Evolutionary conservation across 2,888 invertebrate genomes (phyloP), one percentile per base, ranked within the genome.

Genomic region (Drosophila antonietae): DNA sequence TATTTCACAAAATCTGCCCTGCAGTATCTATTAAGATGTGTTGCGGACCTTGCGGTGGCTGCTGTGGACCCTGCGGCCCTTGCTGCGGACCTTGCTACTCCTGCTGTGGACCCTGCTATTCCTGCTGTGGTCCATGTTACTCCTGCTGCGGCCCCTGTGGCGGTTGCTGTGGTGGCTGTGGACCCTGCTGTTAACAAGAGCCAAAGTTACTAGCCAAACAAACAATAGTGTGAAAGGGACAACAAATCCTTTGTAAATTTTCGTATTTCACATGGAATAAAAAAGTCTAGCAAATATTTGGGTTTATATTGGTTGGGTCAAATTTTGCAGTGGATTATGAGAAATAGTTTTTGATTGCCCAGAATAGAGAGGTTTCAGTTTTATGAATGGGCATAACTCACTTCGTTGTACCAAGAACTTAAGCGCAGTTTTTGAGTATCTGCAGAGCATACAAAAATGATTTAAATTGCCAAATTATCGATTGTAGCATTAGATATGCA

Each of bases 41-140:
- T 20, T 51, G 51, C 51, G 51, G 51, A 51, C 51, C 51, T 51
- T 51, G 51, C 33, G 51, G 51, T 18, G 51, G 51, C 2, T 51
- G 33, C 51, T 51, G 33, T 35, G 51, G 51, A 51, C 33, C 33
- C 18, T 51, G 51, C 33, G 33, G 33, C 8, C 3, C 8, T 8
- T 51, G 51, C 51, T 51, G 51, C 4, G 51, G 51, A 14, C 51
- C 51, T 8, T 51, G 51, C 33, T 51, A 20, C 33, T 51, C 51
- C 18, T 51, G 51, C 51, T 51, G 51, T 20, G 33, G 51, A 14
- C 51, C 51, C 14, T 51, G 51, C 20, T 51, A 20, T 7, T 51
- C 51, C 18, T 57, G 62, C 41, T 62, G 58, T 23, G 28, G 62
- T 5, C 44, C 44, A 3, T 58, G 62, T 8, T 43, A 39, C 53